Evolutionary conservation across 2,113 vertebrate genomes (phyloP).

Genomic region (Strix aluco): DNA sequence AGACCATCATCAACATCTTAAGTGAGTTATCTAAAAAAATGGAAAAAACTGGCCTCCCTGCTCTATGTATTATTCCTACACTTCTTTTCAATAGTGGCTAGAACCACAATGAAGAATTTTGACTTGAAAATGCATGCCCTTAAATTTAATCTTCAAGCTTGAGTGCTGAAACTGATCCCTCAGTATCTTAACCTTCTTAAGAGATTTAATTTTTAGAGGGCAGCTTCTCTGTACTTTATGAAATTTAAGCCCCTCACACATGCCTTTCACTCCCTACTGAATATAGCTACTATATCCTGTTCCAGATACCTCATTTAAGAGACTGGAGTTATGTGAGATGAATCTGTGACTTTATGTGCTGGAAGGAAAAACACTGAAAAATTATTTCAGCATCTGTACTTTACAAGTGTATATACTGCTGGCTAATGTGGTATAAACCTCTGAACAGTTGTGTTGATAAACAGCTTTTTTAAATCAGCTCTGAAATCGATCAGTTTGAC

Average conservation of each 20-base stretch:
- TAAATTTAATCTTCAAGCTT: neutral
- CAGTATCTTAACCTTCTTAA: constrained; percentile 12
- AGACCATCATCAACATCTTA: neutral
- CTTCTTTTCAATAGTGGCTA: neutral
- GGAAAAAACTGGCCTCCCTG: neutral
- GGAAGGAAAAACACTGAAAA: neutral
- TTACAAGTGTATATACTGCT: neutral
- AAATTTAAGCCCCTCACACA: neutral
- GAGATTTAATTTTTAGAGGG: neutral
- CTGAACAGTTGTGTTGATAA: neutral
- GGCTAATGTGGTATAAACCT: neutral
- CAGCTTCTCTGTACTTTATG: neutral
- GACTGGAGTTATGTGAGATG: neutral
- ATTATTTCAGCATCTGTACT: neutral
- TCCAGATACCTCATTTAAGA: neutral
- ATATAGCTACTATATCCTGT: neutral
- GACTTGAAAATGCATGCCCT: neutral
- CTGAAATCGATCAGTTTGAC: neutral
- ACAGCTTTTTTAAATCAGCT: neutral
- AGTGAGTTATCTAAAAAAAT: neutral
- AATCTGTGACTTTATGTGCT: neutral
- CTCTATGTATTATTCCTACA: neutral
- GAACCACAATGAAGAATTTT: neutral
- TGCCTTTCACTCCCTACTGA: neutral
- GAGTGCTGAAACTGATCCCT: neutral